Base-by-base conservation (phyloP, 2,888 invertebrate genomes). In the Amphipyra tragopoginis region DNA sequence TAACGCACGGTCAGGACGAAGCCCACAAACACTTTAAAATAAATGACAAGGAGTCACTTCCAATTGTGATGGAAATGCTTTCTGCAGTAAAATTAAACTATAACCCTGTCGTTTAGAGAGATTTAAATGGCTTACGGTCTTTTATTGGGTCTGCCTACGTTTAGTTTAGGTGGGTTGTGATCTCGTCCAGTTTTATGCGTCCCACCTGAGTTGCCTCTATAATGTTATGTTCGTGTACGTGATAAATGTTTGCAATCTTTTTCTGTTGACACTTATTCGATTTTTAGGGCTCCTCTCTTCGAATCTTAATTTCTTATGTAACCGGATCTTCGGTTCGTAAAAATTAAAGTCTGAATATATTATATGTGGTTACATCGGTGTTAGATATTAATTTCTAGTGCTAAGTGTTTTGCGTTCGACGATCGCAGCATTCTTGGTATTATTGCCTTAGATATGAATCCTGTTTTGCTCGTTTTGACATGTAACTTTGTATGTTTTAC, bases 71-170 rank as follows among this genome's bases (percentile, higher is more conserved):
- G 93, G 94, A 93, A 94, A 94, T 93, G 91, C 90, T 93, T 91
- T 93, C 92, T 93, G 94, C 93, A 94, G 93, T 94, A 93, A 94
- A 94, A 94, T 93, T 93, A 94, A 93, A 94, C 93, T 91, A 94
- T 94, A 94, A 93, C 91, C 86, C 90, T 84, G 91, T 89, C 93
- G 92, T 93, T 94, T 93, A 92, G 93, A 87, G 90, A 89, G 91
- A 91, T 93, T 93, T 93, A 93, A 94, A 91, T 90, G 88, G 92
- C 88, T 91, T 89, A 92, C 88, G 80, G 77, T 67, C 75, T 90
- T 93, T 94, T 93, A 93, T 93, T 89, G 90, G 87, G 75, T 82
- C 88, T 86, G 81, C 86, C 87, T 90, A 88, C 88, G 88, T 87
- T 83, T 82, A 84, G 86, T 83, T 87, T 71, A 72, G 77, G 67